Evolutionary conservation across 2,797 vertebrate species (phyloP).

Genomic region (Paedocypris micromegethes): DNA sequence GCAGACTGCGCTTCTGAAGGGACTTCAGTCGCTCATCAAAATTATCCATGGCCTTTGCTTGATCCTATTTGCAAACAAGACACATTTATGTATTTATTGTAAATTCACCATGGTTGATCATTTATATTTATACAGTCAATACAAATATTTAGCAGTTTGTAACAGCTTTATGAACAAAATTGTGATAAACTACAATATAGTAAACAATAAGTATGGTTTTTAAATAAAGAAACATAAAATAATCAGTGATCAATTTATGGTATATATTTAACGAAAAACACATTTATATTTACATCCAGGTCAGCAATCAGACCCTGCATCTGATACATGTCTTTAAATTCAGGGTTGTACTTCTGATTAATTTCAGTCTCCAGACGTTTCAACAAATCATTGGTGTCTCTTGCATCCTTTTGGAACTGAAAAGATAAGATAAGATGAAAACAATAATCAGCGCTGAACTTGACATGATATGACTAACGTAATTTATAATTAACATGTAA

Average conservation of each 20-base stretch:
- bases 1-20: slow-evolving; percentile 81
- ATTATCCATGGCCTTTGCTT: slow-evolving; percentile 85
- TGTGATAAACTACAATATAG: no score
- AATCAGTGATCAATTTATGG: neutral
- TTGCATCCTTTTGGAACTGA: slow-evolving; percentile 85
- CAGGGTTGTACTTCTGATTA: slow-evolving; percentile 88
- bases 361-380: slow-evolving; percentile 83
- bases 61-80: slow-evolving; percentile 71
- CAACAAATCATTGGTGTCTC: slow-evolving; percentile 86
- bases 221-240: neutral
- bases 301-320: slow-evolving; percentile 81
- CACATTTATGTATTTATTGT: neutral
- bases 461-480: neutral
- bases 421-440: slow-evolving; percentile 7
- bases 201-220: neutral
- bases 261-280: neutral
- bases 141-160: no score
- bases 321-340: slow-evolving; percentile 94
- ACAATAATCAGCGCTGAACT: neutral
- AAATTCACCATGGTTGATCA: neutral
- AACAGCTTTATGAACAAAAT: no score
- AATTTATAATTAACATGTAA: neutral
- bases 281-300: slow-evolving; percentile 76
- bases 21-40: slow-evolving; percentile 77
- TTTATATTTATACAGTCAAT: no score